These are phyloP conservation scores for Gordius sp. DNA, from an alignment of 2,888 invertebrate species.

Conservation along the genomic window DNA sequence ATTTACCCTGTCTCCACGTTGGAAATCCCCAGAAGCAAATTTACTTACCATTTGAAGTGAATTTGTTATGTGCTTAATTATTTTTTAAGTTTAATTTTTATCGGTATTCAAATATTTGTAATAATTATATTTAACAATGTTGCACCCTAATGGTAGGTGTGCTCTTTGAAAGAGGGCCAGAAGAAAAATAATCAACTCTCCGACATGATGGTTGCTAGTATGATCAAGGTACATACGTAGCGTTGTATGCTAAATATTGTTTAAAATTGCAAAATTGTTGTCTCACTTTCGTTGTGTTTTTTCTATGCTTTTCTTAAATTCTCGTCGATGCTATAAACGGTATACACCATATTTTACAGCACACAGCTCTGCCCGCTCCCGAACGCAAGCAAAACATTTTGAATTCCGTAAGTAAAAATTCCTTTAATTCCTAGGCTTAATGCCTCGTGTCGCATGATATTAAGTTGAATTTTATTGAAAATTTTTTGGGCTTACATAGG, in stretches of 20 bases:
- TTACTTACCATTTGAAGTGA: slow-evolving; percentile 19
- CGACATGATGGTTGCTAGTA: slow-evolving; percentile 1
- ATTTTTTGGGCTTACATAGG: slow-evolving; percentile 11
- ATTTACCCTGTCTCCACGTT: slow-evolving; percentile 19
- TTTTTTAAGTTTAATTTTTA: background rate
- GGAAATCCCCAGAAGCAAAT: slow-evolving; percentile 20
- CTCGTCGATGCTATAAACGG: too few species aligned
- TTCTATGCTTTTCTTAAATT: background rate
- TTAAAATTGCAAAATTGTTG: background rate
- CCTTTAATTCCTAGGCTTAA: background rate
- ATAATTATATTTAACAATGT: too few species aligned
- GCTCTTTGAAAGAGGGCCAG: background rate
- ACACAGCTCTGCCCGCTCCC: slow-evolving; percentile 5
- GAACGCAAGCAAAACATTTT: background rate
- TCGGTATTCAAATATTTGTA: background rate
- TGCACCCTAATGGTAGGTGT: too few species aligned
- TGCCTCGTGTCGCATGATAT: too few species aligned
- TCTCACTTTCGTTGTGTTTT: background rate
- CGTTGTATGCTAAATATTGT: background rate
- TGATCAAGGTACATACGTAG: slow-evolving; percentile 3
- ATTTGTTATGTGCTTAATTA: too few species aligned
- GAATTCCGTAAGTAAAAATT: background rate
- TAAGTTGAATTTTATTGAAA: background rate
- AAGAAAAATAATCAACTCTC: background rate
- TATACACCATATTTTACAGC: too few species aligned